Percentiles rank a stretch among this genome's conserved stretches.
phyloP scores from a whole-genome alignment of 2,888 invertebrate genomes.

The Venustoraphidia nigricollis region DNA sequence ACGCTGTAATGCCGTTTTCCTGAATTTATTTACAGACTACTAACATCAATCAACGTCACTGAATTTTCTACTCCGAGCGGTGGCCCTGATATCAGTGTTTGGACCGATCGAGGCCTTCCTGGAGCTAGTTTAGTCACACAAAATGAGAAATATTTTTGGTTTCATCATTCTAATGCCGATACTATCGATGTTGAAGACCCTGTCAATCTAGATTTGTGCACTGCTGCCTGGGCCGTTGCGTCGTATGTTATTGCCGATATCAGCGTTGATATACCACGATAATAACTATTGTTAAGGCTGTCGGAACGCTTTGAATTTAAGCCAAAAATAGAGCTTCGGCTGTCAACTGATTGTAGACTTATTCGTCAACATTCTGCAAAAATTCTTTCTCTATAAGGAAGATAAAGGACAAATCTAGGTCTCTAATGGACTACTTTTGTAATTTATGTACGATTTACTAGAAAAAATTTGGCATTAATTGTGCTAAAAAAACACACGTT shows the following conservation, averaged over 20 bases:
- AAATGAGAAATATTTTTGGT: conserved; percentile 57
- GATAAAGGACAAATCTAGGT: too few species aligned
- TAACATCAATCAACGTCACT: conserved; percentile 52
- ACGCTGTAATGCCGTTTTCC: too few species aligned
- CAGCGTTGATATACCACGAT: conserved; percentile 45
- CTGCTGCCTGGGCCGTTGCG: conserved; percentile 64
- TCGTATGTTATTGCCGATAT: conserved; percentile 66
- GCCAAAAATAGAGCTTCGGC: too few species aligned
- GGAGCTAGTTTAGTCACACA: conserved; percentile 50
- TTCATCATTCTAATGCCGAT: conserved; percentile 66
- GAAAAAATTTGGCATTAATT: too few species aligned
- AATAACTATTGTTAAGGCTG: too few species aligned
- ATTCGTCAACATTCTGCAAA: too few species aligned
- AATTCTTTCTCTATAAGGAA: too few species aligned
- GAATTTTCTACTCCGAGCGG: conserved; percentile 33
- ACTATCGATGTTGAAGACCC: conserved; percentile 62
- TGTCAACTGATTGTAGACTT: too few species aligned
- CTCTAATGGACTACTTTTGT: too few species aligned
- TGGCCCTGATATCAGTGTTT: conserved; percentile 53
- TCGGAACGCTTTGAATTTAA: too few species aligned
- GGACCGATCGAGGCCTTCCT: conserved; percentile 49
- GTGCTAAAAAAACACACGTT: too few species aligned
- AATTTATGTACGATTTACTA: too few species aligned
- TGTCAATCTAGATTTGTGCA: conserved; percentile 49
- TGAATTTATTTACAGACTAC: conserved; percentile 27